Conservation (phyloP, 1,140 invertebrate species). For the Caerostris darwini region DNA sequence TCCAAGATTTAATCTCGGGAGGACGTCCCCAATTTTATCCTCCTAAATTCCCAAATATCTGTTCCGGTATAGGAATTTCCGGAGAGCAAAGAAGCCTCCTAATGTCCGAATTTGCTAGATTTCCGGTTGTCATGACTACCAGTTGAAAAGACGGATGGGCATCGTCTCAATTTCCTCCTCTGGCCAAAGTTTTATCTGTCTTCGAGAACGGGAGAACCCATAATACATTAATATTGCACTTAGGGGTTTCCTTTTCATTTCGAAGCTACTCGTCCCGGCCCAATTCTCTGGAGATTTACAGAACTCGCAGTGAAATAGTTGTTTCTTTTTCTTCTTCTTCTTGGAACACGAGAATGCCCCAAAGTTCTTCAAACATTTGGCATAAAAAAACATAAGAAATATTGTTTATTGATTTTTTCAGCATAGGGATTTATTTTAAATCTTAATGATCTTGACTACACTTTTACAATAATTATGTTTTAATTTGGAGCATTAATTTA, state of each 20-base stretch:
- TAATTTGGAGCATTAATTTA: no score
- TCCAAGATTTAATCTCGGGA: not conserved
- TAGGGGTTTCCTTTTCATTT: constrained; percentile 8
- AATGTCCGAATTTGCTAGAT: not conserved
- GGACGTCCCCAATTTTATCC: not conserved
- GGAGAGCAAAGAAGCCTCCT: not conserved
- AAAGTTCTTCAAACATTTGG: no score
- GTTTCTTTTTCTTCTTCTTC: no score
- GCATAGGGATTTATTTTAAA: no score
- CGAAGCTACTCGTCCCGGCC: not conserved
- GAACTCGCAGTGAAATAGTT: not conserved
- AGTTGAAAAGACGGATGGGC: not conserved
- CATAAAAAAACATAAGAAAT: no score
- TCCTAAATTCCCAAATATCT: not conserved
- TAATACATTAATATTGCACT: not conserved
- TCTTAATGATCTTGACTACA: no score
- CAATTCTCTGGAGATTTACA: not conserved
- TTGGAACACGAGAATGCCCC: no score
- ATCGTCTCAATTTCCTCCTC: not conserved
- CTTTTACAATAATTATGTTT: no score
- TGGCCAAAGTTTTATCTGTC: not conserved
- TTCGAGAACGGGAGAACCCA: not conserved
- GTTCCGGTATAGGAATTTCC: not conserved
- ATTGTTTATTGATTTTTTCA: no score
- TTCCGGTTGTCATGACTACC: constrained; percentile 16